phyloP scores from a whole-genome alignment of 2,113 vertebrate genomes.

The Oenanthe oenanthe region DNA sequence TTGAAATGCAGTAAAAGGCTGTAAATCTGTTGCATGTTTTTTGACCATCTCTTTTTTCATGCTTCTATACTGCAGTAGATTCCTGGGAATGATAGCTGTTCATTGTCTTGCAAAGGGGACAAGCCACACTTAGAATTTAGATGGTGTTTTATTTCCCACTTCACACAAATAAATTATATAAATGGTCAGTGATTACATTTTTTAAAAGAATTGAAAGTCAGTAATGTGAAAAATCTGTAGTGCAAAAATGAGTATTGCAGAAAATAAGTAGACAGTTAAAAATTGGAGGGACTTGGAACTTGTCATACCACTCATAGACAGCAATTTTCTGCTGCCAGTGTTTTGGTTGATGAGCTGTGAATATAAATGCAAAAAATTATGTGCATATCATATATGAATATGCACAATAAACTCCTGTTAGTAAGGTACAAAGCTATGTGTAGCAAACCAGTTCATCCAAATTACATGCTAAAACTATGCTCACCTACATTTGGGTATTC shows the following conservation, averaged over 20 bases:
- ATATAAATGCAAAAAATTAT: slow-evolving; percentile 2
- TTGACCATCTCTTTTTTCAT: neutral
- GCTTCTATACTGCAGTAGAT: neutral
- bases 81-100: neutral
- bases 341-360: slow-evolving; percentile 17
- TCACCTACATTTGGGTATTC: neutral
- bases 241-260: neutral
- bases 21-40: neutral
- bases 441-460: neutral
- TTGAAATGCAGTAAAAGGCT: slow-evolving; percentile 9
- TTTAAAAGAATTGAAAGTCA: neutral
- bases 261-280: neutral
- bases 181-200: neutral
- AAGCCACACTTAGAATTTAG: neutral
- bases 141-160: neutral
- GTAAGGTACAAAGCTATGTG: neutral
- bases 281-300: neutral
- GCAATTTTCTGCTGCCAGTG: neutral
- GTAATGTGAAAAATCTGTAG: neutral
- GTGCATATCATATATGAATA: neutral
- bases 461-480: neutral
- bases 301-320: neutral
- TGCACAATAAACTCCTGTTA: neutral
- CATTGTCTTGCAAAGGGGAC: neutral
- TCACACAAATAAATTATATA: slow-evolving; percentile 5